phyloP scores from a whole-genome alignment of 1,140 invertebrate species.

The Habropoda laboriosa region DNA sequence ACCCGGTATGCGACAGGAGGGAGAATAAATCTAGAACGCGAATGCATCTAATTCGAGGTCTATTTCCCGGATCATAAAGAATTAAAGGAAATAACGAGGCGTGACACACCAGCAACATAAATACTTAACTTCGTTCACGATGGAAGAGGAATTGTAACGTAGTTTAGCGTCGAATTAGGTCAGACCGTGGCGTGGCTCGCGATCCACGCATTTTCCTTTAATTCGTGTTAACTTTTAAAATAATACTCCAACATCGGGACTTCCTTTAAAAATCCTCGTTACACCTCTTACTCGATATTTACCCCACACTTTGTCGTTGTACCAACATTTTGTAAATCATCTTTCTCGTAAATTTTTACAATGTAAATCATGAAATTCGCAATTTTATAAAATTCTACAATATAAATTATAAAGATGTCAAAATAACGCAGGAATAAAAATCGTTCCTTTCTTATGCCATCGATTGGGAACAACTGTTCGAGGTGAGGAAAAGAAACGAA shows the following conservation, averaged over 20 bases:
- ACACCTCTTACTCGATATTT: neutral
- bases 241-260: neutral
- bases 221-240: constrained; percentile 2
- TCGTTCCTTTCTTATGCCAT: too few species aligned
- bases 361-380: too few species aligned
- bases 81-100: neutral
- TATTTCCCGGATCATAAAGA: neutral
- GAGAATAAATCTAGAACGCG: neutral
- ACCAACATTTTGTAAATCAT: too few species aligned
- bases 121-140: neutral
- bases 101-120: neutral
- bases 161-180: constrained; percentile 1
- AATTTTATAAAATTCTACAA: too few species aligned
- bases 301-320: neutral
- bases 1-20: too few species aligned
- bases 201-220: neutral
- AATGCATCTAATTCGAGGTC: too few species aligned
- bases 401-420: too few species aligned
- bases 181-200: neutral
- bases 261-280: too few species aligned
- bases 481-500: neutral
- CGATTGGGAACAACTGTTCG: too few species aligned
- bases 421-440: too few species aligned
- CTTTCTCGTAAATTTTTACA: too few species aligned
- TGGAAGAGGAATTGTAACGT: constrained; percentile 3